phyloP scores from a whole-genome alignment of 2,888 invertebrate species.

The Xestobium rufovillosum region DNA sequence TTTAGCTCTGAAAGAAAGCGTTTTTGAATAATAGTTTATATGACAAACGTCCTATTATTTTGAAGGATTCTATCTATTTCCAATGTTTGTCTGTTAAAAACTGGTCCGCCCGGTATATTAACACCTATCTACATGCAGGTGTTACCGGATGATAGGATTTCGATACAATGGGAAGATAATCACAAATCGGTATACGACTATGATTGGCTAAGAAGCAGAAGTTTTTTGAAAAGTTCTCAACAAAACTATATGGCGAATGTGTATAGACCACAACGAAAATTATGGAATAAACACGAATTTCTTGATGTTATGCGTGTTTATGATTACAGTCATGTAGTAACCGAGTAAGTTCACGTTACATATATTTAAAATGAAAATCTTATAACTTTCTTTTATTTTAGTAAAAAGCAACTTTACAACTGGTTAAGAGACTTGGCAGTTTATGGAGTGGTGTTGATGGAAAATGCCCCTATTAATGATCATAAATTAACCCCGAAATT shows the following conservation, averaged over 20 bases:
- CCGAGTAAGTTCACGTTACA: conserved; percentile 23
- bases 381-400: conserved; percentile 20
- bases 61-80: too few species aligned
- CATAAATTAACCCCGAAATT: conserved; percentile 49
- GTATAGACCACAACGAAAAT: conserved; percentile 47
- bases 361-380: not conserved
- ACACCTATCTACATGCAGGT: too few species aligned
- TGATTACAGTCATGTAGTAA: conserved; percentile 48
- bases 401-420: conserved; percentile 38
- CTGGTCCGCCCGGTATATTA: too few species aligned
- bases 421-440: conserved; percentile 57
- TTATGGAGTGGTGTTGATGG: conserved; percentile 58
- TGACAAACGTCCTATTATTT: too few species aligned
- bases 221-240: conserved; percentile 47
- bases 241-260: conserved; percentile 45
- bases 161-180: conserved; percentile 55
- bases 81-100: too few species aligned
- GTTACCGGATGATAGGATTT: conserved; percentile 34
- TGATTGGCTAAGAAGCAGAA: conserved; percentile 54
- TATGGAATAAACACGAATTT: conserved; percentile 52
- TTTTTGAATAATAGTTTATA: too few species aligned
- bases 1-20: too few species aligned
- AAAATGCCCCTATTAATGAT: conserved; percentile 50
- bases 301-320: conserved; percentile 44
- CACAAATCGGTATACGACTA: conserved; percentile 51